phyloP scores from a whole-genome alignment of 1,140 invertebrate genomes.

The Lepidurus arcticus region DNA sequence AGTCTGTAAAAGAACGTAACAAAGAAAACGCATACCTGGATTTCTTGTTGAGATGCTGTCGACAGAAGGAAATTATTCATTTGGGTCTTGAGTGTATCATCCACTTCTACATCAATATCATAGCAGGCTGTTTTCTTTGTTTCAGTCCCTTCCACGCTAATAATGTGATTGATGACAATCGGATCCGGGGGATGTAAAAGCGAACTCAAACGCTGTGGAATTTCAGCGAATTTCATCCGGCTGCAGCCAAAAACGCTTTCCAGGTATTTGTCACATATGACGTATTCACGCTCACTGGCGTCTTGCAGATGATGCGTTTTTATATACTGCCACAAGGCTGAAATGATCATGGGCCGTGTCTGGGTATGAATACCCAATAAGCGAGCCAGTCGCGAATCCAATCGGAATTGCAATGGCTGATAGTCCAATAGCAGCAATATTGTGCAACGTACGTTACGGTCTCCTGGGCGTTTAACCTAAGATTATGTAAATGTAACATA shows the following conservation, averaged over 20 bases:
- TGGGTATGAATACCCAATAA: constrained; percentile 96
- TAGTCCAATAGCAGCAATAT: constrained; percentile 95
- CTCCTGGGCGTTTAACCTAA: constrained; percentile 91
- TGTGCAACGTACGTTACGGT: constrained; percentile 97
- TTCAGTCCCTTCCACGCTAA: constrained; percentile 78
- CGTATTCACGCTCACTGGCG: constrained; percentile 88
- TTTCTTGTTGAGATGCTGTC: constrained; percentile 97
- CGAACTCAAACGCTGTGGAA: constrained; percentile 90
- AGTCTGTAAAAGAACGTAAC: neutral
- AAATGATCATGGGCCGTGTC: constrained; percentile 94
- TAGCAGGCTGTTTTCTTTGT: constrained; percentile 98
- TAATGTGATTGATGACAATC: constrained; percentile 98
- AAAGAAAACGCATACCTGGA: constrained; percentile 51
- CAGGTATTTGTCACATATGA: constrained; percentile 95
- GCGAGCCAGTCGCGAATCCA: constrained; percentile 89
- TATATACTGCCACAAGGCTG: constrained; percentile 98
- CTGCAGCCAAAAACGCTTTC: constrained; percentile 92
- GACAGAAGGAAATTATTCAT: constrained; percentile 97
- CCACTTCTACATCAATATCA: constrained; percentile 99
- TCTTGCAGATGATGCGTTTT: constrained; percentile 93
- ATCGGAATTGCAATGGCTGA: constrained; percentile 96
- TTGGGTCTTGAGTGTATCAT: constrained; percentile 93
- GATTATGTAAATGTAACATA: constrained; percentile 33
- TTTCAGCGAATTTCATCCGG: constrained; percentile 98
- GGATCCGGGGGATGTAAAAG: constrained; percentile 95